Evolutionary conservation across 2,113 vertebrate species (phyloP).

Genomic region (Psephotus haematonotus): DNA sequence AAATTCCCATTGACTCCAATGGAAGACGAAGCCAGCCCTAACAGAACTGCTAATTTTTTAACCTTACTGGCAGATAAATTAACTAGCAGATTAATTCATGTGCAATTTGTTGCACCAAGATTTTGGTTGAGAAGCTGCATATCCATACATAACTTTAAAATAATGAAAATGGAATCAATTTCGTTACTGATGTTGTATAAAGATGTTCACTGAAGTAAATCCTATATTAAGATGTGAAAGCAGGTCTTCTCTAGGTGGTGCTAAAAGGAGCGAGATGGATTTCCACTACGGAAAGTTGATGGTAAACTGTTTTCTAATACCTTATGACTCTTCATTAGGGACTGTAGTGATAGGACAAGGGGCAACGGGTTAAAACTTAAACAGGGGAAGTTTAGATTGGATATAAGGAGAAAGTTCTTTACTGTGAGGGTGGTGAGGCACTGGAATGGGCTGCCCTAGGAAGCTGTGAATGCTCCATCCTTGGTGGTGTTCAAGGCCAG

Average conservation of each 20-base stretch:
- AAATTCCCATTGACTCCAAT: slow-evolving; percentile 4
- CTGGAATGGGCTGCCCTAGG: no score
- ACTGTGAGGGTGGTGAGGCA: no score
- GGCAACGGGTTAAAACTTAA: no score
- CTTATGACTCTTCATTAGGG: neutral
- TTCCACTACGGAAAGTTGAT: neutral
- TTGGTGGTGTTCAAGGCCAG: no score
- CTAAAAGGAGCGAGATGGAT: neutral
- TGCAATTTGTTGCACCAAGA: neutral
- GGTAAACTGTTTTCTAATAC: neutral
- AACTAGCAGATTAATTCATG: neutral
- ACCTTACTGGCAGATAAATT: neutral
- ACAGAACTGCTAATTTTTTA: neutral
- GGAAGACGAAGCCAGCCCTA: neutral
- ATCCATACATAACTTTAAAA: neutral
- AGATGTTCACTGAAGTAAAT: neutral
- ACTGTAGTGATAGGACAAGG: no score
- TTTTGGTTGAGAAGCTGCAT: neutral
- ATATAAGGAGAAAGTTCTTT: no score
- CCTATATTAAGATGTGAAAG: neutral
- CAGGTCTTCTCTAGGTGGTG: neutral
- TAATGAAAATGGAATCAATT: neutral
- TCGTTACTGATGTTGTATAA: neutral
- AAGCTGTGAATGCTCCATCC: no score
- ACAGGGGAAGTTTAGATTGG: no score